Conservation (phyloP, 2,797 vertebrate species). For the Cyprinodon diabolis region DNA sequence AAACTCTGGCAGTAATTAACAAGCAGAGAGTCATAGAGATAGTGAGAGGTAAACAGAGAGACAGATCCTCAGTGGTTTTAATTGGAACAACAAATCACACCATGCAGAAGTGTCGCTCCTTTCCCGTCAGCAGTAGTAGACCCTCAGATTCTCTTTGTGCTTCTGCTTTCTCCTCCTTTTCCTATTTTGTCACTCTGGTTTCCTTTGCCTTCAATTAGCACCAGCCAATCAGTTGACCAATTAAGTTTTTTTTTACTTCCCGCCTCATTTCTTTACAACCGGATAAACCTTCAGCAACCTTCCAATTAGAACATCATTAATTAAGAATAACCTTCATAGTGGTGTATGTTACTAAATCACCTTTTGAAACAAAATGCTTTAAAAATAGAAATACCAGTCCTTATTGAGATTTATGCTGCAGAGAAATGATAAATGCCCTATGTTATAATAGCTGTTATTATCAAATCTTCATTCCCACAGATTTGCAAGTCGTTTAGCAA, state of each 20-base stretch:
- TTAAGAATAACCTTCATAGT: conserved; percentile 52
- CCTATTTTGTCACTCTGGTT: conserved; percentile 45
- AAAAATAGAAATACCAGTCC: conserved; percentile 22
- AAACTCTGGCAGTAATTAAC: conserved; percentile 77
- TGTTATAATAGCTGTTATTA: conserved; percentile 16
- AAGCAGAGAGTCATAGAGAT: conserved; percentile 43
- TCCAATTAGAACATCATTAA: conserved; percentile 78
- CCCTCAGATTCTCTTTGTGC: conserved; percentile 39
- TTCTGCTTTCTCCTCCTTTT: conserved; percentile 34
- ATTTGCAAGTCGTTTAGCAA: conserved; percentile 17
- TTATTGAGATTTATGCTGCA: conserved; percentile 13
- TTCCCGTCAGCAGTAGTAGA: conserved; percentile 54
- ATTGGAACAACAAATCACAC: conserved; percentile 79
- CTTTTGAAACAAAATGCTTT: conserved; percentile 9
- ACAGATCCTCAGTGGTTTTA: conserved; percentile 72
- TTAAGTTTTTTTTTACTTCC: conserved; percentile 77
- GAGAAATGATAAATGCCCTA: conserved; percentile 14
- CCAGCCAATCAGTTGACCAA: conserved; percentile 80
- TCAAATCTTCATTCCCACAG: conserved; percentile 18
- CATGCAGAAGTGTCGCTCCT: conserved; percentile 53
- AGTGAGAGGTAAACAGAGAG: conserved; percentile 61
- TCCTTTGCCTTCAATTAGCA: conserved; percentile 74
- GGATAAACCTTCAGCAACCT: conserved; percentile 72
- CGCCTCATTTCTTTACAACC: conserved; percentile 60
- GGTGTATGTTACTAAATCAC: conserved; percentile 28